Base-by-base conservation (phyloP, 2,113 vertebrate species). In the Pluvialis apricaria region DNA sequence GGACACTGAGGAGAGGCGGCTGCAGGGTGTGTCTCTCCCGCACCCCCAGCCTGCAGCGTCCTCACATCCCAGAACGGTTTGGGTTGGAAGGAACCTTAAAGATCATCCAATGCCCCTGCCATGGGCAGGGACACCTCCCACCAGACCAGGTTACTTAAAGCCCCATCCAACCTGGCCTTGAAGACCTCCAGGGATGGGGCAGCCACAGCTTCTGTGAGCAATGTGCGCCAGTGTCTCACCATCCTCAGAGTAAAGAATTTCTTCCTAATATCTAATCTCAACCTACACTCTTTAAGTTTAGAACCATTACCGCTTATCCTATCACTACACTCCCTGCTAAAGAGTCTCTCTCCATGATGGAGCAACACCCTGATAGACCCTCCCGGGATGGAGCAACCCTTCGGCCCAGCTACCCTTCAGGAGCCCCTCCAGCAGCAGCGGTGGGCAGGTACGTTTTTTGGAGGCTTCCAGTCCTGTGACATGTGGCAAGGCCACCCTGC, bases 1-100 rank as follows among this genome's bases (percentile, higher is more conserved):
- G 90, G 15, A 11, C 6, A 0, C 29, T 6, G 57, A 52, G 58
- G 70, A 3, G 25, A 51, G 55, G 14, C 0, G 3, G 20, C 25
- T 3, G 52, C 16, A 6, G 38, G 57, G 28, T 5, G 1, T 1
- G 1, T 25, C 32, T 1, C 16, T 21, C 26, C 58, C 13, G 75
- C 42, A 31, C 26, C 44, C 34, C 26, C 28, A 16, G n/a, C 26
- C 10, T 4, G 44, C 16, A 13, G 17, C 16, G 18, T 45, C 44
- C 44, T 45, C 44, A 6, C 44, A 45, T 45, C 44, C 6, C 7
- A 45, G 44, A 45, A 45, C 17, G 44, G 44, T 45, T 45, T 45
- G 17, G 44, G 6, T 45, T 45, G 44, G 44, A 45, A 45, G 44
- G 16, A 16, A 45, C 44, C 44, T 45, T 45, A 45, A 45, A 45